Conservation (phyloP, 2,113 vertebrate species). For the Aythya baeri region DNA sequence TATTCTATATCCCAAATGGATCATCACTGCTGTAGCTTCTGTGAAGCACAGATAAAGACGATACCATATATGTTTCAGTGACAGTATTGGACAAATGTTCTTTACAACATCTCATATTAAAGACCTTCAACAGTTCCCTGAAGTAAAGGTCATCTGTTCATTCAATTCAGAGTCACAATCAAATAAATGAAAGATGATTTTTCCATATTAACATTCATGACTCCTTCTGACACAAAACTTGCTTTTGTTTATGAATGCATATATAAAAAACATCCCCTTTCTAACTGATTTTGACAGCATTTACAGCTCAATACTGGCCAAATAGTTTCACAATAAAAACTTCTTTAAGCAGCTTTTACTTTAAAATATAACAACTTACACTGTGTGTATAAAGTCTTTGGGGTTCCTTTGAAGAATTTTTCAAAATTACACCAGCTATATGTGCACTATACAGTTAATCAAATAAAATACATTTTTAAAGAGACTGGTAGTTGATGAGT, state of each 20-base stretch:
- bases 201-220: neutral
- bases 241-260: neutral
- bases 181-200: constrained; percentile 19
- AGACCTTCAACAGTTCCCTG: neutral
- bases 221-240: neutral
- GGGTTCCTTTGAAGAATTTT: neutral
- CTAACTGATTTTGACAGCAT: neutral
- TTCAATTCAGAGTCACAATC: neutral
- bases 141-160: neutral
- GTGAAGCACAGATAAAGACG: neutral
- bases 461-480: neutral
- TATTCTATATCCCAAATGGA: neutral
- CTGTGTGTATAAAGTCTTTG: neutral
- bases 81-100: neutral
- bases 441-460: neutral
- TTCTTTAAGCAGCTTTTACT: neutral
- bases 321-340: neutral
- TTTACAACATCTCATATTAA: neutral
- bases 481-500: too few species aligned
- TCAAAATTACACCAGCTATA: neutral
- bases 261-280: neutral
- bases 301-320: neutral
- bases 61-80: neutral
- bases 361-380: constrained; percentile 15
- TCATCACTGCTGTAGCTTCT: neutral